Percentiles rank a stretch among this genome's conserved stretches.
Evolutionary conservation across 2,888 invertebrate species (phyloP).

Genomic region (Sinopyrophorus schimmeli): DNA sequence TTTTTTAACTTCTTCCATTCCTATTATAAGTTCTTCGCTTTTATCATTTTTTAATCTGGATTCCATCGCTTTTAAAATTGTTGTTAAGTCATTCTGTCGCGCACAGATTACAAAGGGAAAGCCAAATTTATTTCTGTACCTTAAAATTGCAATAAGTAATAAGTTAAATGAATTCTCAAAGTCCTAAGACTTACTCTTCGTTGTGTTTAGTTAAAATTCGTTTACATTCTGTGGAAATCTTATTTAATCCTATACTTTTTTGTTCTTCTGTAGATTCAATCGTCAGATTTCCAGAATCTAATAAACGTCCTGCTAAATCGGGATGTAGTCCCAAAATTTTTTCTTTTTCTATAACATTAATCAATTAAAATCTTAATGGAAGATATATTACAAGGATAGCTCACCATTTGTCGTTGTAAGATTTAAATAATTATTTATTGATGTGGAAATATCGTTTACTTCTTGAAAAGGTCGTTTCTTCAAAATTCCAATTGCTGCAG

Average conservation of each 20-base stretch:
- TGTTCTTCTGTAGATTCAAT: slow-evolving; percentile 64
- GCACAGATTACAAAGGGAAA: slow-evolving; percentile 73
- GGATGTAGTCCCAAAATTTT: slow-evolving; percentile 64
- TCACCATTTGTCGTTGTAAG: slow-evolving; percentile 58
- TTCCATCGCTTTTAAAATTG: slow-evolving; percentile 62
- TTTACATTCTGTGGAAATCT: slow-evolving; percentile 60
- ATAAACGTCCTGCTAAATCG: slow-evolving; percentile 64
- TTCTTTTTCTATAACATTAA: slow-evolving; percentile 57
- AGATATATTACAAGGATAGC: slow-evolving; percentile 21
- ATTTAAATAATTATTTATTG: slow-evolving; percentile 62
- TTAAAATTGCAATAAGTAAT: slow-evolving; percentile 45
- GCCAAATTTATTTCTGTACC: slow-evolving; percentile 67
- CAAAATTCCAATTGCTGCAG: slow-evolving; percentile 58
- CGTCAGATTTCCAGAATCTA: slow-evolving; percentile 61
- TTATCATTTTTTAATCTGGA: slow-evolving; percentile 58
- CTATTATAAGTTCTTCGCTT: slow-evolving; percentile 61
- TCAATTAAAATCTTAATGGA: slow-evolving; percentile 9
- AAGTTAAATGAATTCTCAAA: neutral
- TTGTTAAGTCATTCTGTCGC: slow-evolving; percentile 63
- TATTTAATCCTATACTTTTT: slow-evolving; percentile 59
- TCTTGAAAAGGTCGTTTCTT: slow-evolving; percentile 59
- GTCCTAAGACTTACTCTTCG: slow-evolving; percentile 37
- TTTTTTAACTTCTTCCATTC: slow-evolving; percentile 70
- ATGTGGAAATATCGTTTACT: slow-evolving; percentile 56
- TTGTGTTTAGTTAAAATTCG: slow-evolving; percentile 57